These are phyloP conservation scores for Eucidaris tribuloides DNA, from an alignment of 35 echinoderm and acorn worm genomes.

Conservation along the genomic window DNA sequence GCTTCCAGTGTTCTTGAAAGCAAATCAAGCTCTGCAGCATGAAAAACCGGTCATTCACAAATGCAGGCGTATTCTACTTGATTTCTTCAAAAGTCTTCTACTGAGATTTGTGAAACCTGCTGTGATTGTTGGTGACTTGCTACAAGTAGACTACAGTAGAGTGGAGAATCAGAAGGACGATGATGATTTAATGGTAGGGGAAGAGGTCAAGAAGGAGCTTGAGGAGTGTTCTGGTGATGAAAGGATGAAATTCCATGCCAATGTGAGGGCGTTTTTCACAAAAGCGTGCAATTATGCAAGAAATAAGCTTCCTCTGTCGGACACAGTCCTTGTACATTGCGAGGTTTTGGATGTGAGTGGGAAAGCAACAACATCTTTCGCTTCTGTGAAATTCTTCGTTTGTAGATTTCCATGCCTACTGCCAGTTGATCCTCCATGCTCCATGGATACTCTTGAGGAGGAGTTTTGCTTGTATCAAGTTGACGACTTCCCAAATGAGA, in stretches of 20 bases:
- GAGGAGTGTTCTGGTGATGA: not conserved
- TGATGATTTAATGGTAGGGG: conserved; percentile 11
- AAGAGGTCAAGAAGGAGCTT: not conserved
- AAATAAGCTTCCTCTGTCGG: not conserved
- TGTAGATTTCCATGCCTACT: conserved; percentile 16
- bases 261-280: not conserved
- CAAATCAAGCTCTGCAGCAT: conserved; percentile 8
- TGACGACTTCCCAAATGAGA: not conserved
- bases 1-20: conserved; percentile 10
- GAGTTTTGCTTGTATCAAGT: conserved; percentile 40
- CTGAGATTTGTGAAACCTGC: conserved; percentile 9
- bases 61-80: not conserved
- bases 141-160: not conserved
- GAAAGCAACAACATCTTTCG: not conserved
- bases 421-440: not conserved
- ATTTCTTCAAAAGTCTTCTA: conserved; percentile 6
- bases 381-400: not conserved
- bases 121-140: not conserved
- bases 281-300: conserved; percentile 23
- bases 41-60: conserved; percentile 18
- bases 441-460: conserved; percentile 2
- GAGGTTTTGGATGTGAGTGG: conserved; percentile 3
- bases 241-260: not conserved
- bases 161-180: conserved; percentile 13
- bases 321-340: conserved; percentile 2